Conservation (phyloP, 1,140 invertebrate genomes). For the Eupristina koningsbergeri region DNA sequence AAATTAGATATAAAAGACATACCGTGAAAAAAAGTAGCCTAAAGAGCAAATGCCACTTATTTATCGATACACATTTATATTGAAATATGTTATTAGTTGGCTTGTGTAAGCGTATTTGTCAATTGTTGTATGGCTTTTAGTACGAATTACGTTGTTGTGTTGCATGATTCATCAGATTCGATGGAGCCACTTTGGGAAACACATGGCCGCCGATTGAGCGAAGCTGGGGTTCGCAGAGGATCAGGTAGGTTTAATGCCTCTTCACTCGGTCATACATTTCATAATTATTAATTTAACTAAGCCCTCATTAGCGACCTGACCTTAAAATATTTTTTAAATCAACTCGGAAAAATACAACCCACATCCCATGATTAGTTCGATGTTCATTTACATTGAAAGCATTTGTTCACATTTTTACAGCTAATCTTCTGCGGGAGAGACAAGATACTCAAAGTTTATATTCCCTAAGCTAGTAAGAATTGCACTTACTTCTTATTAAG, state of each 20-base stretch:
- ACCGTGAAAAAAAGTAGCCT: no score
- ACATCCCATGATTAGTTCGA: no score
- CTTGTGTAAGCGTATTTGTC: background rate
- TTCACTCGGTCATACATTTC: no score
- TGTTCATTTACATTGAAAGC: background rate
- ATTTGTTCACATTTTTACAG: background rate
- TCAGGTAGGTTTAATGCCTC: slow-evolving; percentile 76
- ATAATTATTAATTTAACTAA: background rate
- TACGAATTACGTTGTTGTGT: slow-evolving; percentile 65
- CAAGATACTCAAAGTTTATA: background rate
- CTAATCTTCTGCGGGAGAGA: background rate
- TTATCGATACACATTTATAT: no score
- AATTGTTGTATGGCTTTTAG: slow-evolving; percentile 62
- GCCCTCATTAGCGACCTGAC: background rate
- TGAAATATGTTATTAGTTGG: background rate
- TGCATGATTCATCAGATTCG: slow-evolving; percentile 77
- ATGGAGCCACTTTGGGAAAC: slow-evolving; percentile 82
- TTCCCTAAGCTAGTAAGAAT: no score
- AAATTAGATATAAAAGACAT: no score
- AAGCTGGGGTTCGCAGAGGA: slow-evolving; percentile 79
- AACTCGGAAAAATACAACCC: background rate
- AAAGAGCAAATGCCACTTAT: no score
- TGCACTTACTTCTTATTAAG: no score
- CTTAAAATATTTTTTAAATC: background rate
- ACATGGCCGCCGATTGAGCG: slow-evolving; percentile 79